Evolutionary conservation across 2,888 invertebrate species (phyloP).

Genomic region (Galerucella calmariensis): DNA sequence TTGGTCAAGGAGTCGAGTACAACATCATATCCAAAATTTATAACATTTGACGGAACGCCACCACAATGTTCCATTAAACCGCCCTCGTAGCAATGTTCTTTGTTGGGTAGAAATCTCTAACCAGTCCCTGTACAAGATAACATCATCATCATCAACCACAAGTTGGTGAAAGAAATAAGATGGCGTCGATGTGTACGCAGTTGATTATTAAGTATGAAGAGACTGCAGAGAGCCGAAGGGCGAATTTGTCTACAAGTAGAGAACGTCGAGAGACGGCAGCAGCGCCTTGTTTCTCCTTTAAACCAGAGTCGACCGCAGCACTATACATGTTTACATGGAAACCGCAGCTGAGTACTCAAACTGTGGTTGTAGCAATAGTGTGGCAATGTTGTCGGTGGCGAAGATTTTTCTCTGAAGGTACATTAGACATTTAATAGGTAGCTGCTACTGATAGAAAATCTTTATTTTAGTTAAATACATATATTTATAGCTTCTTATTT

Average conservation of each 20-base stretch:
- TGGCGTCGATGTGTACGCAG: conserved; percentile 54
- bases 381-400: conserved; percentile 26
- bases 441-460: too few relatives aligned
- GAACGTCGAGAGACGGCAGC: conserved; percentile 33
- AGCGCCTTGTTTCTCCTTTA: conserved; percentile 56
- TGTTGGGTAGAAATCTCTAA: not conserved
- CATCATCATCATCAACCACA: not conserved
- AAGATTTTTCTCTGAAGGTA: not conserved
- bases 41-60: too few relatives aligned
- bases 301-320: conserved; percentile 59
- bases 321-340: conserved; percentile 62
- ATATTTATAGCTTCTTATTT: too few relatives aligned
- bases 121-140: not conserved
- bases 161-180: not conserved
- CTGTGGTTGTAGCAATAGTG: conserved; percentile 48
- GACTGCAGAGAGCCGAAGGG: conserved; percentile 48
- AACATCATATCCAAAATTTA: too few relatives aligned
- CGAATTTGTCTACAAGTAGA: conserved; percentile 52
- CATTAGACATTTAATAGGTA: not conserved
- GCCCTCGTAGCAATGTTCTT: not conserved
- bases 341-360: conserved; percentile 59
- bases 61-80: too few relatives aligned
- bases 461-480: too few relatives aligned
- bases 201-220: conserved; percentile 57
- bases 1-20: too few relatives aligned